phyloP scores from a whole-genome alignment of 2,797 vertebrate species.

The Eutrigla gurnardus region DNA sequence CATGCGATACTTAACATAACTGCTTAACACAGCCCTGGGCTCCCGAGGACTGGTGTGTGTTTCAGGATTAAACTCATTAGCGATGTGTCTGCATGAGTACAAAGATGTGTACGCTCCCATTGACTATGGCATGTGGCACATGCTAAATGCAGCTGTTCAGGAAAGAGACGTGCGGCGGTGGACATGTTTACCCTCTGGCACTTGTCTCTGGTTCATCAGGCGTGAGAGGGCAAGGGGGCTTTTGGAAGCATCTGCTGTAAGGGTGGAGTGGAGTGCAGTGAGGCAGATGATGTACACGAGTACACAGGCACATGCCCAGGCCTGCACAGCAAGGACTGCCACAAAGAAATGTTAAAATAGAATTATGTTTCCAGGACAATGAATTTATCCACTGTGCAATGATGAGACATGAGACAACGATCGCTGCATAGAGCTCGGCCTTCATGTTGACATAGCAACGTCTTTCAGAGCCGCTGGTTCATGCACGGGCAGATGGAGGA shows the following conservation, averaged over 20 bases:
- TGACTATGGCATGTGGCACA: slow-evolving; percentile 65
- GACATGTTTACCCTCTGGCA: slow-evolving; percentile 78
- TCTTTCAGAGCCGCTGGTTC: slow-evolving; percentile 55
- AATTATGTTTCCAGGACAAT: slow-evolving; percentile 43
- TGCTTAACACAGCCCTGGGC: slow-evolving; percentile 69
- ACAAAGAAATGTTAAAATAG: slow-evolving; percentile 34
- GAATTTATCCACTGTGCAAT: slow-evolving; percentile 31
- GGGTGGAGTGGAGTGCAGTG: slow-evolving; percentile 48
- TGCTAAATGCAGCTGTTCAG: slow-evolving; percentile 70
- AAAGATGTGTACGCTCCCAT: slow-evolving; percentile 53
- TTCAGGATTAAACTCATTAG: slow-evolving; percentile 73
- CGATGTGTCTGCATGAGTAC: slow-evolving; percentile 65
- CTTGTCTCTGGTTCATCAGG: slow-evolving; percentile 72
- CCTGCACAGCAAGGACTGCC: slow-evolving; percentile 44
- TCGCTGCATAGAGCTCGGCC: slow-evolving; percentile 51
- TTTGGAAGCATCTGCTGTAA: slow-evolving; percentile 56
- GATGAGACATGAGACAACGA: slow-evolving; percentile 32
- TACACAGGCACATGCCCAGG: slow-evolving; percentile 41
- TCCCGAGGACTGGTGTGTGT: slow-evolving; percentile 68
- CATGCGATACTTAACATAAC: slow-evolving; percentile 78
- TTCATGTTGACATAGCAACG: slow-evolving; percentile 59
- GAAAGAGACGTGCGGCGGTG: slow-evolving; percentile 60
- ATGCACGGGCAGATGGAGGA: slow-evolving; percentile 42
- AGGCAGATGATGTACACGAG: slow-evolving; percentile 63
- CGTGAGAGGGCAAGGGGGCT: slow-evolving; percentile 54